A percentile compares a stretch with the other conserved stretches of the same genome.
These are phyloP conservation scores for Planococcus citri DNA, from an alignment of 1,140 invertebrate genomes.

Conservation along the genomic window DNA sequence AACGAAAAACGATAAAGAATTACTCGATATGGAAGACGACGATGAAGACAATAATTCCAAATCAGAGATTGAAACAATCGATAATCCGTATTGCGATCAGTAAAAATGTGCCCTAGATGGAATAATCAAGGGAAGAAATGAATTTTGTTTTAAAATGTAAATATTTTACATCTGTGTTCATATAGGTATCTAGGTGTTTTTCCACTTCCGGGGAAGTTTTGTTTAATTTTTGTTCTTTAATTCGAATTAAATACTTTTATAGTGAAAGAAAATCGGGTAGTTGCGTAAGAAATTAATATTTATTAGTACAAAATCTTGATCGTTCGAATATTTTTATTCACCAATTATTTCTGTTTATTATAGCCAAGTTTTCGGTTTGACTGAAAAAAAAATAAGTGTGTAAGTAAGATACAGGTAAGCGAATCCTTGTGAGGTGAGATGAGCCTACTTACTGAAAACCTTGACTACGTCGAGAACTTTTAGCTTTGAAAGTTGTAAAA, in stretches of 20 bases:
- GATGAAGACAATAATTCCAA: slow-evolving; percentile 38
- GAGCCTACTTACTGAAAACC: slow-evolving; percentile 12
- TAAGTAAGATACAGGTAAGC: no score
- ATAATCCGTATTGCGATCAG: slow-evolving; percentile 77
- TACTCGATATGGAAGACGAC: slow-evolving; percentile 35
- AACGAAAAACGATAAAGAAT: slow-evolving; percentile 37
- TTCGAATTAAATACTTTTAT: no score
- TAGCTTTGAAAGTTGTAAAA: slow-evolving; percentile 9
- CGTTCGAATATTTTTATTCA: no score
- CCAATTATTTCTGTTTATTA: neutral
- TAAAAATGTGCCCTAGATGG: slow-evolving; percentile 37
- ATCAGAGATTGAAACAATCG: slow-evolving; percentile 50
- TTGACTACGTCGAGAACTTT: neutral
- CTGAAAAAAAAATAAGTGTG: neutral
- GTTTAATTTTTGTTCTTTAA: no score
- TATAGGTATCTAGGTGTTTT: no score
- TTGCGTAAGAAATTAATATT: no score
- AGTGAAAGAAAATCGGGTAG: no score
- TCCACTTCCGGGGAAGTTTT: no score
- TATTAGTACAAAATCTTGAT: no score
- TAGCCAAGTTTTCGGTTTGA: neutral
- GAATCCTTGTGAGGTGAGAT: no score
- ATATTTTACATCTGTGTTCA: no score
- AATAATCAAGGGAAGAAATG: neutral
- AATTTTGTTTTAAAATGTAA: no score